Evolutionary conservation across 2,113 vertebrate species (phyloP), one percentile per base, ranked within the genome.

Genomic region (Gallinago undulata): DNA sequence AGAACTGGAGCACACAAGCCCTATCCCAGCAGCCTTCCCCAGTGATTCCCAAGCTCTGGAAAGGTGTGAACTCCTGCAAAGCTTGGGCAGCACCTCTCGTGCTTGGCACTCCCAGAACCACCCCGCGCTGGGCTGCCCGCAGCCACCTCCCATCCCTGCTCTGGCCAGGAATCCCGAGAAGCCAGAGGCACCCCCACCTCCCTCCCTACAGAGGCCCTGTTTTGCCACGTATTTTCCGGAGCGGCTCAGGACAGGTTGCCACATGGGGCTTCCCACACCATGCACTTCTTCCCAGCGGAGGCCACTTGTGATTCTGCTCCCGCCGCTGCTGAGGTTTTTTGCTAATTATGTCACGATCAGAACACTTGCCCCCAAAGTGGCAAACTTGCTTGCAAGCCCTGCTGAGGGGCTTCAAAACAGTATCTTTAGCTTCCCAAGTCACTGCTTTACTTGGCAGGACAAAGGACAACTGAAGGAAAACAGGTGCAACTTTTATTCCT

Each of bases 241-340:
- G 33, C 13, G 64, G n/a, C 53, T 13, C 47, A 31, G 22, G 47
- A 63, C 1, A 2, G 18, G 22, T 22, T 89, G 47, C 47, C 22
- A 7, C 0, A 0, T 17, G 25, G 17, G 10, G 25, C 15, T 91
- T 55, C 51, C 72, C 53, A 48, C 0, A 0, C 16, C 39, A 21
- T 1, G 10, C 5, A 1, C 28, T 35, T 56, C 53, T 62, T 75
- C 48, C 35, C 6, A 6, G 8, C 33, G 35, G 35, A 75, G 10
- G 13, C 17, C 66, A 30, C 43, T 74, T 48, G 67, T 18, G 45
- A 80, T 66, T 35, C 72, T 62, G 19, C 27, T 86, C 3, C 74
- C 76, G 57, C 37, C 1, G 2, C 31, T 59, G 22, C 35, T 69
- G 67, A 47, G 33, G 19, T 19, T 83, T 87, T 87, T 88, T 84